These are phyloP conservation scores for Piscicola geometra DNA, from an alignment of 2,888 invertebrate genomes.

Conservation along the genomic window DNA sequence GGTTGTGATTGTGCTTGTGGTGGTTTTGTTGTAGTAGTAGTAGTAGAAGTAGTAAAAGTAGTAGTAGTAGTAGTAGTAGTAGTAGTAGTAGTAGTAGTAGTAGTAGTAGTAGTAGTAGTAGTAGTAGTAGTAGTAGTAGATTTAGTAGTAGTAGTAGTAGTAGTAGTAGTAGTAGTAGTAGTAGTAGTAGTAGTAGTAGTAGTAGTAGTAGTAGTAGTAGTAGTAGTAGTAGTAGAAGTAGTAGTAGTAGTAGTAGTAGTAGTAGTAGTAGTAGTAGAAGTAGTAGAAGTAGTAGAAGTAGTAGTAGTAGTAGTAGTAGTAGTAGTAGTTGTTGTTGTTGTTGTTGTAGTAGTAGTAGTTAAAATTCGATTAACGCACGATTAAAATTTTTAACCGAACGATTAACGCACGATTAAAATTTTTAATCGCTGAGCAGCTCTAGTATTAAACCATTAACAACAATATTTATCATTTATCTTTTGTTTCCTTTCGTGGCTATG, in stretches of 20 bases:
- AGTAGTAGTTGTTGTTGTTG: neutral
- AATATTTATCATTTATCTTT: too few species aligned
- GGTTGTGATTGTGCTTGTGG: neutral
- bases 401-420: too few species aligned
- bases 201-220: slow-evolving; percentile 29
- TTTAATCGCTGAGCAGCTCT: too few species aligned
- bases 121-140: slow-evolving; percentile 29
- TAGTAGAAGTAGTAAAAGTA: slow-evolving; percentile 29
- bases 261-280: slow-evolving; percentile 33
- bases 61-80: slow-evolving; percentile 29
- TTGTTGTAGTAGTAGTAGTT: too few species aligned
- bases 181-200: slow-evolving; percentile 30
- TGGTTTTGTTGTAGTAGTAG: slow-evolving; percentile 27
- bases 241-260: slow-evolving; percentile 35
- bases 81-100: slow-evolving; percentile 30
- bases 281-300: slow-evolving; percentile 35
- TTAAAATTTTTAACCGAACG: too few species aligned
- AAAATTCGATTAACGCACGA: too few species aligned
- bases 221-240: slow-evolving; percentile 32
- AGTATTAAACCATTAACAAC: too few species aligned
- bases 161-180: slow-evolving; percentile 32
- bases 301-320: slow-evolving; percentile 35
- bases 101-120: slow-evolving; percentile 32
- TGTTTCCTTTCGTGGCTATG: too few species aligned
- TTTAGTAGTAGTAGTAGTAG: slow-evolving; percentile 28